Evolutionary conservation across 2,797 vertebrate species (phyloP), one percentile per base, ranked within the genome.

Genomic region (Gobionotothen gibberifrons): DNA sequence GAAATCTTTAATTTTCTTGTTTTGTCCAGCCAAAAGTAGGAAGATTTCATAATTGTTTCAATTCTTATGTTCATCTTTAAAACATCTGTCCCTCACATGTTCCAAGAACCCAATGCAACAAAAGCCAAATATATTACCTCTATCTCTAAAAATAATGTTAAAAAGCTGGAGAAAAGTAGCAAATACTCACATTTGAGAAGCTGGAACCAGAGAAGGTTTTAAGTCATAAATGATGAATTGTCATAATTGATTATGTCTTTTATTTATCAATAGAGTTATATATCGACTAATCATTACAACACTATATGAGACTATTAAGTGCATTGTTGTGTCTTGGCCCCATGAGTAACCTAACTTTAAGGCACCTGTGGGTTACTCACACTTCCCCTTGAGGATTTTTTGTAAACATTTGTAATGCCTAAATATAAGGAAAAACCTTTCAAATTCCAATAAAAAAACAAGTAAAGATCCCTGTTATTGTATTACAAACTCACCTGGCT

Each of bases 141-240:
- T 52, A 8, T 9, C 22, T 26, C 22, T 26, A 26, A 26, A 26
- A 64, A 6, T 42, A 42, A 32, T 43, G 22, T 26, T 26, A 26
- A 16, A n/a, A 16, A 19, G 2, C 0, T 15, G 9, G 1, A 16
- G 32, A 29, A 42, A 55, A 5, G 4, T 10, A 9, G 2, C 0
- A 53, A 32, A 22, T 9, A 47, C 13, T 49, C 9, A 32, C 32
- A n/a, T 47, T 9, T 8, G 11, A n/a, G 58, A 55, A 32, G 17
- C 52, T 64, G 29, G 43, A 48, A 9, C 0, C 3, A 48, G 2
- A 63, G 29, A 54, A 4, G 47, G 1, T 19, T 58, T 19, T 19
- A 8, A 46, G 21, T 44, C 6, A 44, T 12, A 16, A 11, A 16
- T 21, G 10, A 71, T 62, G 3, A 51, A 19, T n/a, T 14, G 4